phyloP scores from a whole-genome alignment of 2,113 vertebrate species.

The Equus quagga region DNA sequence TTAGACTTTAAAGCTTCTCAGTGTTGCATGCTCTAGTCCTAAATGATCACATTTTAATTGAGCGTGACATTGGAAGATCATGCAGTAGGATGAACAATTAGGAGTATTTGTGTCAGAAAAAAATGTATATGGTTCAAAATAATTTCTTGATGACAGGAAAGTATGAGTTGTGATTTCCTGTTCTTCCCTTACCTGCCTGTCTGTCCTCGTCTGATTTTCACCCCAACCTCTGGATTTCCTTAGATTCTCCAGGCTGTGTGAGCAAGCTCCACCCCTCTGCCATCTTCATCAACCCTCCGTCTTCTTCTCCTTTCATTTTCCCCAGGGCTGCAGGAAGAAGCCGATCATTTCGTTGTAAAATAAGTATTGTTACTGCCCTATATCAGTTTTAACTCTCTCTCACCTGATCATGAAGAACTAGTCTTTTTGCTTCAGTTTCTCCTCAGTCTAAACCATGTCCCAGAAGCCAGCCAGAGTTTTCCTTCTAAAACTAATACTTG shows the following conservation, averaged over 20 bases:
- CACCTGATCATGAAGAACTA: neutral
- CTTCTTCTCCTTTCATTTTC: neutral
- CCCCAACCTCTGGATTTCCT: neutral
- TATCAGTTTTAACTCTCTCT: neutral
- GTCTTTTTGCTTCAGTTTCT: neutral
- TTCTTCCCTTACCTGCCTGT: neutral
- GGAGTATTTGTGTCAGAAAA: neutral
- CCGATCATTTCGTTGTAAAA: neutral
- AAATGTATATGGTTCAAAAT: neutral
- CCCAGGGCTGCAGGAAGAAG: neutral
- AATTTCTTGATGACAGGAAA: neutral
- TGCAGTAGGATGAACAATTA: neutral
- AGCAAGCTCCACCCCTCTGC: neutral
- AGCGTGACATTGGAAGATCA: neutral
- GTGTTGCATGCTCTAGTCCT: neutral
- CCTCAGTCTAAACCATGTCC: neutral
- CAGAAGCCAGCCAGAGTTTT: neutral
- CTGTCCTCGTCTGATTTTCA: neutral
- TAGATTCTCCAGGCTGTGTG: neutral
- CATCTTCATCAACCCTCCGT: neutral
- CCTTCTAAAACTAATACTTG: neutral
- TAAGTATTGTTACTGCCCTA: neutral
- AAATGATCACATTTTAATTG: neutral
- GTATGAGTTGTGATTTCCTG: neutral
- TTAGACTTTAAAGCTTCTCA: conserved; percentile 34